phyloP scores from a whole-genome alignment of 2,113 vertebrate genomes.

The Heteronetta atricapilla region DNA sequence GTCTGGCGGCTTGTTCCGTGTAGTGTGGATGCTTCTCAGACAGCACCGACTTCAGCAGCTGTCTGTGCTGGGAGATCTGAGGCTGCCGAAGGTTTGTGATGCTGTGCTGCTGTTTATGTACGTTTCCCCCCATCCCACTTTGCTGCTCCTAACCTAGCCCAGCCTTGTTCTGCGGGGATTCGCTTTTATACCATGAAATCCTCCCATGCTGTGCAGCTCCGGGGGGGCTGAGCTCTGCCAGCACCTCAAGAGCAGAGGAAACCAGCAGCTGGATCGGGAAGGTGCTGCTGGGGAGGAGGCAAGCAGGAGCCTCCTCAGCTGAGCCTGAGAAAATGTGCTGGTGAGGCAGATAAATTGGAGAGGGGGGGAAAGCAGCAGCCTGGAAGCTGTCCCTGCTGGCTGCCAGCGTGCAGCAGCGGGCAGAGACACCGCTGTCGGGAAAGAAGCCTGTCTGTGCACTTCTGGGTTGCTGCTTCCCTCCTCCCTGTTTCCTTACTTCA shows the following conservation, averaged over 20 bases:
- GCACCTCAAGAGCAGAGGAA: background rate
- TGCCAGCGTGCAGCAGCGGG: background rate
- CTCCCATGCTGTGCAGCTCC: background rate
- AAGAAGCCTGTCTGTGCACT: background rate
- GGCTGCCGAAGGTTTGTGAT: background rate
- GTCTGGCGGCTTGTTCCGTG: background rate
- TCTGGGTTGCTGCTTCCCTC: background rate
- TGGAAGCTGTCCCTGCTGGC: background rate
- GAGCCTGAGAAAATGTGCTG: background rate
- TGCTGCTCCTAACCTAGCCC: background rate
- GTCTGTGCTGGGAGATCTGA: background rate
- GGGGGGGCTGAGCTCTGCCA: background rate
- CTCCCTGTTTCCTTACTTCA: background rate
- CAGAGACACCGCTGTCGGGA: background rate
- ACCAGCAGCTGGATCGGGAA: background rate
- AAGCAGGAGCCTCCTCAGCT: background rate
- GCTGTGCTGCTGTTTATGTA: fast-evolving
- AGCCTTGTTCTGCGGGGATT: background rate
- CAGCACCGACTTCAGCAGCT: background rate
- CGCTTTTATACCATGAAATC: background rate
- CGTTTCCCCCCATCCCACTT: background rate
- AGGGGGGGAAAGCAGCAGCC: background rate
- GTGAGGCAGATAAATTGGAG: background rate
- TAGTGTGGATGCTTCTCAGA: background rate
- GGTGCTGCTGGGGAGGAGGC: background rate